These are phyloP conservation scores for Phoenicopterus ruber DNA, from an alignment of 2,113 vertebrate genomes.

Conservation along the genomic window DNA sequence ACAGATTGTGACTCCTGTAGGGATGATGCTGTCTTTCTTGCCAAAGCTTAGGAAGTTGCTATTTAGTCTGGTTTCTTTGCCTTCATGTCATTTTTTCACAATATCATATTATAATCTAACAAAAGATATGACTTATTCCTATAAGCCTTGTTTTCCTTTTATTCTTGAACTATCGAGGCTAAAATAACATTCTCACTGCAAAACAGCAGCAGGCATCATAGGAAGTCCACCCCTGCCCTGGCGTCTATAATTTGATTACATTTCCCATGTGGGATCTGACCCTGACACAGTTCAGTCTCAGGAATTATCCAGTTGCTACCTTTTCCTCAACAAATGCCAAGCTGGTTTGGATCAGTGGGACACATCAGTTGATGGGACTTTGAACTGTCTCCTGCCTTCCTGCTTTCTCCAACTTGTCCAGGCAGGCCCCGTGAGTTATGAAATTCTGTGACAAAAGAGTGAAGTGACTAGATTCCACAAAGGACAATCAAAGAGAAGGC, in stretches of 20 bases:
- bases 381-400: not conserved
- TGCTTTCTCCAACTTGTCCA: constrained; percentile 50
- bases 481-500: constrained; percentile 15
- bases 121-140: not conserved
- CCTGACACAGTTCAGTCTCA: not conserved
- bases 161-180: not conserved
- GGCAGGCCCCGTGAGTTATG: constrained; percentile 52
- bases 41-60: not conserved
- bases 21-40: not conserved
- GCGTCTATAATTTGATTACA: not conserved
- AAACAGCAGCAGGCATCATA: not conserved
- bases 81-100: not conserved
- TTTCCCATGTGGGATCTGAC: not conserved
- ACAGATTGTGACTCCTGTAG: not conserved
- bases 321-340: not conserved
- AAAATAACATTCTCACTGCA: not conserved
- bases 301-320: not conserved
- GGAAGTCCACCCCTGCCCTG: not conserved
- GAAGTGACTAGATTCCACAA: constrained; percentile 25
- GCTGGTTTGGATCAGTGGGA: not conserved
- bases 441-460: constrained; percentile 6
- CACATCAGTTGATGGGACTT: not conserved
- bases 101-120: not conserved
- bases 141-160: not conserved
- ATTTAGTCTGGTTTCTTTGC: not conserved